These are phyloP conservation scores for Orius insidiosus DNA, from an alignment of 1,140 invertebrate species.

Conservation along the genomic window DNA sequence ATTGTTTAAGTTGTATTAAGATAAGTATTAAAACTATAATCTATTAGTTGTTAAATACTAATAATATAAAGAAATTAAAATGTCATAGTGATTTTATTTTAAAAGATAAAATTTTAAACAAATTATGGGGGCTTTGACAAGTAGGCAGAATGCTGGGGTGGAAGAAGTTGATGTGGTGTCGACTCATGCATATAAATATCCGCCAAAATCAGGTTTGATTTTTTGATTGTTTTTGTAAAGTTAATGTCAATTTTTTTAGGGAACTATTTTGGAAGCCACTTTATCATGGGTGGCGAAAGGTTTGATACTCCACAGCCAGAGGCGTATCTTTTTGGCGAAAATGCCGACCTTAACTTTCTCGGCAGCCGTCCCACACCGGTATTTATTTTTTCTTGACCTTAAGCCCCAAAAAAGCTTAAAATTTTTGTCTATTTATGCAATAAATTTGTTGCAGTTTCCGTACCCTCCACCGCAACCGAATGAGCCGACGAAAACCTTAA, in stretches of 20 bases:
- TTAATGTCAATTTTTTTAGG: constrained; percentile 42
- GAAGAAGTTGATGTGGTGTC: constrained; percentile 74
- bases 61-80: no score
- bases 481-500: constrained; percentile 90
- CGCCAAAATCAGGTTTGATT: constrained; percentile 63
- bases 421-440: no score
- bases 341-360: constrained; percentile 90
- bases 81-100: constrained; percentile 8
- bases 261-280: constrained; percentile 90
- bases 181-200: constrained; percentile 88
- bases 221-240: background rate
- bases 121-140: constrained; percentile 65
- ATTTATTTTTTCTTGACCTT: constrained; percentile 26
- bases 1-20: no score
- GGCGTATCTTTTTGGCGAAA: constrained; percentile 96
- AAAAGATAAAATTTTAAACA: no score
- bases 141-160: constrained; percentile 69
- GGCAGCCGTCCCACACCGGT: constrained; percentile 84
- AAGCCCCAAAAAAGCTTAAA: no score
- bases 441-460: constrained; percentile 65
- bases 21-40: no score
- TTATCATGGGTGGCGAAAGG: constrained; percentile 95
- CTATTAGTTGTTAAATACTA: no score
- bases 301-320: constrained; percentile 95
- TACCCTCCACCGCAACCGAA: constrained; percentile 90